phyloP scores from a whole-genome alignment of 2,797 vertebrate genomes.

The Dendrocincla fuliginosa region DNA sequence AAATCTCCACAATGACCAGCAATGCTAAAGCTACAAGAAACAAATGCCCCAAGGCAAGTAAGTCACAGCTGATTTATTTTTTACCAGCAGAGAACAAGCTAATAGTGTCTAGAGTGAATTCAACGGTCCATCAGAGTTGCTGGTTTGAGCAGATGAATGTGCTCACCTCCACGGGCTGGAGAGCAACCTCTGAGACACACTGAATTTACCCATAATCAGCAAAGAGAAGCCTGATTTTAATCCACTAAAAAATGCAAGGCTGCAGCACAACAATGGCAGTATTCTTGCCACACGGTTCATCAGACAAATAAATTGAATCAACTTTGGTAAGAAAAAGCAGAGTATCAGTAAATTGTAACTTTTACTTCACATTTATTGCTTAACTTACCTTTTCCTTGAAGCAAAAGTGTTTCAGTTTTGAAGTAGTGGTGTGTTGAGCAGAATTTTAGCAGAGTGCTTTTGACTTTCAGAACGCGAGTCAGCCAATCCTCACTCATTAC shows the following conservation, averaged over 20 bases:
- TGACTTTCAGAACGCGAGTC: neutral
- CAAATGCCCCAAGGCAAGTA: conserved; percentile 1
- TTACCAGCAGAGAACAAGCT: conserved; percentile 13
- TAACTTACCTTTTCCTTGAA: neutral
- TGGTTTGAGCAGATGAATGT: neutral
- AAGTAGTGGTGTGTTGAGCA: neutral
- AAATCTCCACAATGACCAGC: neutral
- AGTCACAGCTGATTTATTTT: conserved; percentile 39
- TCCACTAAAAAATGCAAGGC: neutral
- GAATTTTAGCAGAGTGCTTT: neutral
- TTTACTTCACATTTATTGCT: neutral
- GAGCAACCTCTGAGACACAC: neutral
- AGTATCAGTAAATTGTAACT: neutral
- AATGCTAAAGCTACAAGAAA: conserved; percentile 11
- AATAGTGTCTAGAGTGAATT: conserved; percentile 7
- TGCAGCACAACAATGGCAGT: neutral
- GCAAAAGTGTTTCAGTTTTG: neutral
- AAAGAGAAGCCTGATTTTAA: neutral
- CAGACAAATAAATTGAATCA: neutral
- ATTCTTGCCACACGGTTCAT: neutral
- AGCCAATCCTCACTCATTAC: neutral
- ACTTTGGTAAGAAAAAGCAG: neutral
- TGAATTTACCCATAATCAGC: neutral
- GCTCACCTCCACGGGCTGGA: neutral
- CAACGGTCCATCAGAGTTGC: neutral